Conservation (phyloP, 1,140 invertebrate species). For the Ceratitis capitata region DNA sequence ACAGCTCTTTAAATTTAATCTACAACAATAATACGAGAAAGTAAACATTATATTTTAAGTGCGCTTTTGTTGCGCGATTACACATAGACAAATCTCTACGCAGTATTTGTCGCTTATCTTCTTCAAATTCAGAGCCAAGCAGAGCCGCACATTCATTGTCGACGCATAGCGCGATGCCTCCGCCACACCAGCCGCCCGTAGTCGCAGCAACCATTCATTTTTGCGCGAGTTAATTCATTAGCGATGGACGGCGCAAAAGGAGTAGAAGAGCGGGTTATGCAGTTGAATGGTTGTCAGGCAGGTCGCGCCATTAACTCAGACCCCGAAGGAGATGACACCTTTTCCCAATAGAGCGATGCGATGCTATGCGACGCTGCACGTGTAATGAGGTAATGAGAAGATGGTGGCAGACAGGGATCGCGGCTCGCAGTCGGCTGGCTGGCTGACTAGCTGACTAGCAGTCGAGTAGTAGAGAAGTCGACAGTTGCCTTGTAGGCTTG, state of each 20-base stretch:
- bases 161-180: background rate
- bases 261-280: background rate
- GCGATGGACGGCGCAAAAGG: background rate
- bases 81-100: constrained; percentile 21
- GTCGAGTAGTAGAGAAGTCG: too few relatives aligned
- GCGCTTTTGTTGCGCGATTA: constrained; percentile 10
- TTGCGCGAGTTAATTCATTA: constrained; percentile 34
- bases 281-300: background rate
- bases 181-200: background rate
- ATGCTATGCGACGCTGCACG: background rate
- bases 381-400: background rate
- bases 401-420: background rate
- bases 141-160: background rate
- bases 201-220: constrained; percentile 7
- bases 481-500: constrained; percentile 5
- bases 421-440: background rate
- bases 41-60: constrained; percentile 30
- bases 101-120: constrained; percentile 14
- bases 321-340: constrained; percentile 32
- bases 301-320: background rate
- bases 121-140: constrained; percentile 1
- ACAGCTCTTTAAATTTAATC: too few relatives aligned
- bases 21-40: background rate
- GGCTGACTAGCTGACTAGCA: too few relatives aligned
- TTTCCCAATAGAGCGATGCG: background rate